Evolutionary conservation across 2,797 vertebrate genomes (phyloP), one percentile per base, ranked within the genome.

Genomic region (Orestias chungarensis): DNA sequence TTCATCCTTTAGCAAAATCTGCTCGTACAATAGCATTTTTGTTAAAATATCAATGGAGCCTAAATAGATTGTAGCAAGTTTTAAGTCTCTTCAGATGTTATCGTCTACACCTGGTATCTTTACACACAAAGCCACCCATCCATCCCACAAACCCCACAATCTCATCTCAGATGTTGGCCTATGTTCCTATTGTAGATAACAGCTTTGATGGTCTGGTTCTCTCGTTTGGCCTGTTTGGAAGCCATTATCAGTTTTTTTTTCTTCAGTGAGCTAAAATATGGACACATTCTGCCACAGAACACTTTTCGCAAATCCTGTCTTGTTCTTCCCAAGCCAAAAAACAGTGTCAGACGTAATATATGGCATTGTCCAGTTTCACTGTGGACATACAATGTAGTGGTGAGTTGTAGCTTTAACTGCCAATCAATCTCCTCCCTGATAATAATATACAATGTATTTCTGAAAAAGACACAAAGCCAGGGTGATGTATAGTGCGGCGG

Each of bases 181-280:
- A 4, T 59, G 12, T 59, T 15, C 55, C 18, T 10, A 2, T 17
- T 59, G 55, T 23, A 33, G 55, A 59, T 59, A 59, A 59, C 33
- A n/a, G 20, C 33, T 5, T 61, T 61, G 57, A 61, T 61, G 57
- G 57, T 61, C 57, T n/a, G 33, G 33, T 61, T 61, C 57, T n/a
- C 57, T 14, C 29, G 33, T 61, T 38, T 61, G 57, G 33, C 33
- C 31, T 38, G 57, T 61, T 14, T 61, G 57, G 23, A 38, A 35
- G 33, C 47, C 5, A 49, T 38, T 23, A 38, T 61, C 57, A 20
- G 33, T 35, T 61, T 61, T 61, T 61, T 49, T n/a, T 61, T 11
- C 38, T 38, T 35, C 20, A 12, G 20, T 38, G 33, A 61, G 18
- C 57, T 61, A 7, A 38, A 61, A 61, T 61, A 38, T 61, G 23